Evolutionary conservation across 1,140 invertebrate species (phyloP).

Genomic region (Eubasilissa regina): DNA sequence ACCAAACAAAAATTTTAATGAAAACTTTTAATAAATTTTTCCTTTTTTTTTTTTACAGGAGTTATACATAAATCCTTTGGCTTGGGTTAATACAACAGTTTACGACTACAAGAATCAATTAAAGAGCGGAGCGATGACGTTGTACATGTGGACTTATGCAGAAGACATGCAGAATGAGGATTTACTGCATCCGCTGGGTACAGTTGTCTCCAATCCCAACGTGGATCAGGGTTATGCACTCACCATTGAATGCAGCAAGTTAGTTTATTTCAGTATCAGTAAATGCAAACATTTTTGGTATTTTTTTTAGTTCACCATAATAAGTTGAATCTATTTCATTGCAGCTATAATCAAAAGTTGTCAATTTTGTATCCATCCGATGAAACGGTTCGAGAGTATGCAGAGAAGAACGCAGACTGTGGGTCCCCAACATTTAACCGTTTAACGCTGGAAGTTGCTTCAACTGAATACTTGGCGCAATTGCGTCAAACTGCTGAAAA

Average conservation of each 20-base stretch:
- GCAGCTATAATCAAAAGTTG: constrained; percentile 79
- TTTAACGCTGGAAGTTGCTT: constrained; percentile 61
- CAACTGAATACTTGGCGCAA: constrained; percentile 61
- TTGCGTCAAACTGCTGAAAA: constrained; percentile 65
- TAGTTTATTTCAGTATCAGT: constrained; percentile 60
- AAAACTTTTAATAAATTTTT: too few species aligned
- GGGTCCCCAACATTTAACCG: constrained; percentile 62
- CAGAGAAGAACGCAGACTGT: constrained; percentile 68
- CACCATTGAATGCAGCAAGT: constrained; percentile 87
- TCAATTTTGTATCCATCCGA: constrained; percentile 81
- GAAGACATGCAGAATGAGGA: constrained; percentile 91
- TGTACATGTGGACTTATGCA: constrained; percentile 93
- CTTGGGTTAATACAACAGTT: constrained; percentile 95
- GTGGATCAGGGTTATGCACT: constrained; percentile 85
- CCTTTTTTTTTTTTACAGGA: constrained; percentile 71
- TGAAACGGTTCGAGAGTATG: constrained; percentile 79
- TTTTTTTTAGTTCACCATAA: not conserved
- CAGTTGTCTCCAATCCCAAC: constrained; percentile 89
- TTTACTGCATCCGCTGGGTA: constrained; percentile 88
- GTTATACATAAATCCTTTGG: constrained; percentile 85
- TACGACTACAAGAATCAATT: constrained; percentile 94
- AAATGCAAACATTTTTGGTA: not conserved
- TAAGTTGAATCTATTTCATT: constrained; percentile 60
- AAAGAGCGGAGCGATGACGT: constrained; percentile 85
- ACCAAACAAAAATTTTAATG: too few species aligned